These are phyloP conservation scores for Meloidogyne exigua DNA, from an alignment of 1,140 invertebrate genomes.

Conservation along the genomic window DNA sequence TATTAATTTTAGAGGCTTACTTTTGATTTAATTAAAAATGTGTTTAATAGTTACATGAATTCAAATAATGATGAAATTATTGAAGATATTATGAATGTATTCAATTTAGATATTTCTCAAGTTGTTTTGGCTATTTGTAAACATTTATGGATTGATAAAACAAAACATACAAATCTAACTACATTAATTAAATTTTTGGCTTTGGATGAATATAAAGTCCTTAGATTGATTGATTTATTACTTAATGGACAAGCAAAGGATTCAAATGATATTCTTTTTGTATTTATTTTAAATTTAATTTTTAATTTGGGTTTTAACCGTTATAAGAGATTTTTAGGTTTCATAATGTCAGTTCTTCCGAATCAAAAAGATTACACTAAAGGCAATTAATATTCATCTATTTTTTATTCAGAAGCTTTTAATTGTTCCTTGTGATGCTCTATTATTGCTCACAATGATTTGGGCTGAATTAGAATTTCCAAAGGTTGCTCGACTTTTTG, in stretches of 20 bases:
- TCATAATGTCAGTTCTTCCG: too few species aligned
- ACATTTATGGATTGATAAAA: slow-evolving; percentile 2
- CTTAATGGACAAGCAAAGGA: neutral
- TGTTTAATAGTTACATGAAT: neutral
- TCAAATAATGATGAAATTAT: neutral
- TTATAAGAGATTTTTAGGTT: too few species aligned
- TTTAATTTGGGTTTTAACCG: too few species aligned
- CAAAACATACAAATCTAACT: neutral
- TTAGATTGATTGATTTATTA: slow-evolving; percentile 17
- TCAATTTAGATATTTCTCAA: slow-evolving; percentile 3
- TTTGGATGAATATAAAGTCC: slow-evolving; percentile 12
- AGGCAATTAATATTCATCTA: neutral
- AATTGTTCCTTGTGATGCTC: slow-evolving; percentile 19
- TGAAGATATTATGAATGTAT: slow-evolving; percentile 1
- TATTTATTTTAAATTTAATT: neutral
- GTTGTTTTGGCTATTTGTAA: slow-evolving; percentile 17
- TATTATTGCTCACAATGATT: slow-evolving; percentile 20
- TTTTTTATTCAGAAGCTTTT: neutral
- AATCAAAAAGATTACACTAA: too few species aligned
- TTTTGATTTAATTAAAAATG: neutral
- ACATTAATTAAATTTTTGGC: slow-evolving; percentile 15
- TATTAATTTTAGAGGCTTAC: neutral
- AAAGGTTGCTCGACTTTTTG: slow-evolving; percentile 6
- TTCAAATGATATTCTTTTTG: neutral
- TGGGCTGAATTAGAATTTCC: slow-evolving; percentile 17